phyloP scores from a whole-genome alignment of 1,140 invertebrate genomes.

The Drosophila ambigua region DNA sequence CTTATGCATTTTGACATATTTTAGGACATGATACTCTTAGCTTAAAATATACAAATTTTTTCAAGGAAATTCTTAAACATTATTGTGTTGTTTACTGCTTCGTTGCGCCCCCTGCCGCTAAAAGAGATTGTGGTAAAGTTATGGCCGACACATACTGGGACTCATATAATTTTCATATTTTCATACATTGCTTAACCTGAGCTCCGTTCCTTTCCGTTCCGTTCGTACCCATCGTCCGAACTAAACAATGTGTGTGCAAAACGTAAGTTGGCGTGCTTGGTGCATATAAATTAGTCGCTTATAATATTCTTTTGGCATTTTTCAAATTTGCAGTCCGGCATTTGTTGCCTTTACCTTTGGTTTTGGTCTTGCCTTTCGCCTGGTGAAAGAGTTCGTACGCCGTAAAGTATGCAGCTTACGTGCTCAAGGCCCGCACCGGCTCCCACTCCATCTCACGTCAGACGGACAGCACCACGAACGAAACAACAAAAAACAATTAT shows the following conservation, averaged over 20 bases:
- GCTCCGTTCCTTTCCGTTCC: slow-evolving; percentile 22
- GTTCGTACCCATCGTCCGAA: slow-evolving; percentile 1
- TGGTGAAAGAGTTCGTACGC: slow-evolving; percentile 79
- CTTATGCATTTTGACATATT: background rate
- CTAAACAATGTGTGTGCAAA: slow-evolving; percentile 78
- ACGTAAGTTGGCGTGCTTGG: slow-evolving; percentile 79
- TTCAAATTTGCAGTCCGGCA: slow-evolving; percentile 77
- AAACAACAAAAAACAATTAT: slow-evolving; percentile 73
- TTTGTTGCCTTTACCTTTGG: slow-evolving; percentile 40
- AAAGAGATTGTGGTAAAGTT: slow-evolving; percentile 72
- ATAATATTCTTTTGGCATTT: slow-evolving; percentile 83
- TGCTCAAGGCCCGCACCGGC: slow-evolving; percentile 54
- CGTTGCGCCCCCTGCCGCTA: slow-evolving; percentile 2
- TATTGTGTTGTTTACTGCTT: slow-evolving; percentile 22
- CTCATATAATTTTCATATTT: slow-evolving; percentile 81
- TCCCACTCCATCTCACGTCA: background rate
- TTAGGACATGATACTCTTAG: background rate
- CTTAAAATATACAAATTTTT: slow-evolving; percentile 15
- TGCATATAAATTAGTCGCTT: slow-evolving; percentile 81
- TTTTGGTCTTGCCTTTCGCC: slow-evolving; percentile 19
- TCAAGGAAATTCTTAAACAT: background rate
- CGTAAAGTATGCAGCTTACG: slow-evolving; percentile 76
- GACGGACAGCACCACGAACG: slow-evolving; percentile 12
- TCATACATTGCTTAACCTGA: slow-evolving; percentile 76
- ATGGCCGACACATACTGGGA: slow-evolving; percentile 75